Evolutionary conservation across 2,888 invertebrate genomes (phyloP), one percentile per base, ranked within the genome.

Genomic region (Tenthredo mesomela): DNA sequence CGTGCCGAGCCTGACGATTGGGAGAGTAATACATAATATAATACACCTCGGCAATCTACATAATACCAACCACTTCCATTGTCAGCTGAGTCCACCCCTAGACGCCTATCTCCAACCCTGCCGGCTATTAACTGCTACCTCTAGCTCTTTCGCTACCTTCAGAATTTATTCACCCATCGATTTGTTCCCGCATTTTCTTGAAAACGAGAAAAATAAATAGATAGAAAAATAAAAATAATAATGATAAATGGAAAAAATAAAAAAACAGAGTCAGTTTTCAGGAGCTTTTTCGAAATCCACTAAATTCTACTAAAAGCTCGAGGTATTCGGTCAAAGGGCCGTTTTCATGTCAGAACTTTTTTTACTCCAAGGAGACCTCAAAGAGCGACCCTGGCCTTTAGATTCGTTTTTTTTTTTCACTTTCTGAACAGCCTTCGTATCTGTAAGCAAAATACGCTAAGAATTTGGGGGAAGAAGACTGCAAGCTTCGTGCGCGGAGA

Each of bases 1-100:
- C 85, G 85, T 85, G 85, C 85, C 75, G 82, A 75, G 85, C 82
- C 83, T 85, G n/a, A 40, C 85, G 82, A 85, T 85, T 82, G 21
- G n/a, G 40, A 43, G 47, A 65, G 82, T 83, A 58, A 85, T 83
- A 83, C 75, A 85, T 83, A 85, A 85, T 83, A 83, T 75, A 83
- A 85, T 85, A 83, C 85, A 83, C 73, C 85, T 47, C 40, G 61
- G 82, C 85, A 75, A 85, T 85, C 58, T 85, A 83, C 85, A 85
- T 83, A 85, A 83, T 85, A 83, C 61, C 37, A 43, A 47, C 37
- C 80, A 50, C 73, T 29, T n/a, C 12, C 73, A 83, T 73, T 75
- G 61, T 83, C 83, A 61, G 73, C 21, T 84, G 65, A 47, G 15
- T 47, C 61, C 86, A 70, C 29, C 75, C 84, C 58, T 43, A n/a